Percentiles rank a stretch among this genome's conserved stretches.
phyloP scores from a whole-genome alignment of 2,888 invertebrate species.

The Megalurothrips usitatus region DNA sequence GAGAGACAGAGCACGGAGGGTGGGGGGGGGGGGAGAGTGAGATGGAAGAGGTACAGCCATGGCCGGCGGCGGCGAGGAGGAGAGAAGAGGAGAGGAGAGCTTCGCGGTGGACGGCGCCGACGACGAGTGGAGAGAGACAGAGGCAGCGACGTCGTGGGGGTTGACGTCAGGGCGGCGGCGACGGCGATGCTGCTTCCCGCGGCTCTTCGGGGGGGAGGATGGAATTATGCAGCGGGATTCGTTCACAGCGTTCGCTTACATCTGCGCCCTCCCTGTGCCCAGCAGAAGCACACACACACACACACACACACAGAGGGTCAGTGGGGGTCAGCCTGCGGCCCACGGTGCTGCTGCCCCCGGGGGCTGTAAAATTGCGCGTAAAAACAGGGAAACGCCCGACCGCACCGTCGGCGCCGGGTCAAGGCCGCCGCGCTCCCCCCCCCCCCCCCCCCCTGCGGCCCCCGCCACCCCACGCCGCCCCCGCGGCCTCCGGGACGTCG shows the following conservation, averaged over 20 bases:
- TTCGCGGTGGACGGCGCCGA: neutral
- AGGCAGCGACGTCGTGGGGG: neutral
- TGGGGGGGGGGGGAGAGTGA: neutral
- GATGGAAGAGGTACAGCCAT: neutral
- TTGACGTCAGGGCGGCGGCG: neutral
- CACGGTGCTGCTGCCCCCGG: too few relatives aligned
- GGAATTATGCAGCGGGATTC: too few relatives aligned
- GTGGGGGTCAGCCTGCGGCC: neutral
- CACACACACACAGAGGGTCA: neutral
- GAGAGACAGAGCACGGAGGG: neutral
- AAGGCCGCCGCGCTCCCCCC: neutral
- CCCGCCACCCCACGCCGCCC: too few relatives aligned
- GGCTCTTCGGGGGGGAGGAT: neutral
- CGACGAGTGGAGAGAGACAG: neutral
- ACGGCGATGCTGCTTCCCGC: neutral
- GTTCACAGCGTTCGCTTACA: too few relatives aligned
- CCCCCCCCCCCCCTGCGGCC: too few relatives aligned
- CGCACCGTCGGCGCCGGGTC: neutral
- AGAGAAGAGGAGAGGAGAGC: neutral
- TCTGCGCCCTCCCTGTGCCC: neutral
- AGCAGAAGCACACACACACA: too few relatives aligned
- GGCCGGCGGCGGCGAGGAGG: neutral
- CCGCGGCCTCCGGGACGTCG: too few relatives aligned
- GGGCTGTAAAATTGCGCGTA: conserved; percentile 21
- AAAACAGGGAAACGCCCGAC: conserved; percentile 13